Evolutionary conservation across 2,888 invertebrate genomes (phyloP), one percentile per base, ranked within the genome.

Genomic region (Schizotus pectinicornis): DNA sequence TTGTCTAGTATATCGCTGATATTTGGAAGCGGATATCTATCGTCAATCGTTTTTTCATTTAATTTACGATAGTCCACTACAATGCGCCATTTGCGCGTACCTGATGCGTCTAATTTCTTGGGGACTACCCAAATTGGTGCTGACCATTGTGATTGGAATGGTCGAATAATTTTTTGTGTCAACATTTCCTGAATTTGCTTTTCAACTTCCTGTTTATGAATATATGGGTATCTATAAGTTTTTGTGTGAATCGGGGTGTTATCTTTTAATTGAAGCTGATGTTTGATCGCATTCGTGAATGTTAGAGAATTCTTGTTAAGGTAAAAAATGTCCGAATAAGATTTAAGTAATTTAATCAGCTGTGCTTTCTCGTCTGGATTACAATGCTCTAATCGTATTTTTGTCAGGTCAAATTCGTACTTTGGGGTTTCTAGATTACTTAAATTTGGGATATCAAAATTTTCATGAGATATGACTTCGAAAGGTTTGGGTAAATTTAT

Each of bases 1-100:
- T 72, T 68, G 38, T 75, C 72, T 14, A 76, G 52, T 3, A 75
- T 63, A 9, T 75, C 72, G 1, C 63, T 59, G 7, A 77, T 71
- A 37, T 72, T 69, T 59, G 67, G 73, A 14, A 75, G 55, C 1
- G 70, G 72, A 30, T 72, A 75, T 59, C 60, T 67, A 49, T 76
- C 73, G 12, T 65, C 64, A n/a, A n/a, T n/a, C n/a, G n/a, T n/a
- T n/a, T n/a, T n/a, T n/a, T n/a, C n/a, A n/a, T n/a, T n/a, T n/a
- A n/a, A n/a, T n/a, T n/a, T n/a, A n/a, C n/a, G n/a, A n/a, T n/a
- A n/a, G n/a, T n/a, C n/a, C n/a, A n/a, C n/a, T n/a, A n/a, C n/a
- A n/a, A n/a, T n/a, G n/a, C n/a, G n/a, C n/a, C n/a, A n/a, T n/a
- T n/a, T n/a, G n/a, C n/a, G n/a, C n/a, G n/a, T n/a, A n/a, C n/a